A percentile compares a stretch with the other conserved stretches of the same genome.
Conservation (phyloP, 2,888 invertebrate genomes). For the Apomyelois bistriatella region DNA sequence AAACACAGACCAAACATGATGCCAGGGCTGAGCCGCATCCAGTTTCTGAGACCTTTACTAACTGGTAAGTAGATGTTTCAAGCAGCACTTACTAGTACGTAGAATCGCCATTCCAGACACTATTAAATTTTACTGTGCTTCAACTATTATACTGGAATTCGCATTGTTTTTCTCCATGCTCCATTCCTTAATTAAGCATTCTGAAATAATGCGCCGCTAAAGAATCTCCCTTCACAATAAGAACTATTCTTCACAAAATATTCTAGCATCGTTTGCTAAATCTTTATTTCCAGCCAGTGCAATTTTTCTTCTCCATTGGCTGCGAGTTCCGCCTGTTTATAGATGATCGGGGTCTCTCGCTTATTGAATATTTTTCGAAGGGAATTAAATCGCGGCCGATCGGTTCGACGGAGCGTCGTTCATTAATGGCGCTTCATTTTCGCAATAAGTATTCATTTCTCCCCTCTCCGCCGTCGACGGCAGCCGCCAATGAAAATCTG, state of each 20-base stretch:
- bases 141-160: neutral
- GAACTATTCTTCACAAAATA: conserved; percentile 1
- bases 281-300: conserved; percentile 39
- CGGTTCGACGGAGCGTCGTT: conserved; percentile 56
- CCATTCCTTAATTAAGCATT: neutral
- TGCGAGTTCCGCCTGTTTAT: conserved; percentile 42
- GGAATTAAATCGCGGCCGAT: conserved; percentile 64
- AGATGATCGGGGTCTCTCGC: conserved; percentile 47
- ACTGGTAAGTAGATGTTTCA: too few species aligned
- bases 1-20: too few species aligned
- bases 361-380: conserved; percentile 73
- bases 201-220: neutral
- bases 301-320: conserved; percentile 49
- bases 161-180: neutral
- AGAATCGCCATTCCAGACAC: too few species aligned
- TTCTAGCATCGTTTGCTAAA: conserved; percentile 24
- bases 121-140: neutral
- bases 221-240: neutral
- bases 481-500: conserved; percentile 65
- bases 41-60: too few species aligned
- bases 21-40: too few species aligned
- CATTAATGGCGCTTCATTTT: conserved; percentile 74
- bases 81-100: too few species aligned
- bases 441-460: conserved; percentile 77
- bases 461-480: conserved; percentile 31